Evolutionary conservation across 2,888 invertebrate genomes (phyloP), one percentile per base, ranked within the genome.

Genomic region (Griposia aprilina): DNA sequence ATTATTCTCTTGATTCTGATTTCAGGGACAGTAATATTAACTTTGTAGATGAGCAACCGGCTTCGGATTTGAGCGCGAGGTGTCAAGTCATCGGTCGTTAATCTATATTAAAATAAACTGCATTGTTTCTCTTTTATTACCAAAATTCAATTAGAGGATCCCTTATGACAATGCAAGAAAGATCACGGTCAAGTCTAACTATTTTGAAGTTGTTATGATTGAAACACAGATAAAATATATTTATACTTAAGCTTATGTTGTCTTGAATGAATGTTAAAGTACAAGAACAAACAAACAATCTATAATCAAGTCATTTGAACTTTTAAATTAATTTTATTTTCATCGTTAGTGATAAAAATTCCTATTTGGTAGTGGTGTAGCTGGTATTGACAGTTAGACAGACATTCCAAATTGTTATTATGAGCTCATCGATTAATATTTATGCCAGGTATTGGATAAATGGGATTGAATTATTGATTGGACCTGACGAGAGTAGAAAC

Each of bases 61-160:
- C 87, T 84, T 83, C 59, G 62, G 84, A 93, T 93, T 92, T 93
- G 91, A 87, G 92, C 87, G 86, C 88, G 85, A 90, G 94, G 94
- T 95, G 96, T 96, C 96, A 95, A 96, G 96, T 96, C 96, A 96
- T 96, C 90, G 93, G 92, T 93, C 93, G 94, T 95, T 96, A 96
- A 96, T 97, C 94, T 96, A 96, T 96, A 96, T 96, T 96, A 94
- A 96, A 97, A 97, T 96, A 94, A 93, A 94, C 90, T 91, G 93
- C 94, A 95, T 96, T 97, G 96, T 97, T 96, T 96, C 91, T 93
- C 89, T 92, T 36, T 93, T 92, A 93, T 92, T 93, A 93, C 92
- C 82, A 90, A 94, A 94, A 94, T 93, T 95, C 92, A 95, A 95
- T 95, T 94, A 94, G 74, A 82, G 88, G 74, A 82, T 83, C 70